Evolutionary conservation across 2,113 vertebrate species (phyloP), one percentile per base, ranked within the genome.

Genomic region (Acrocephalus arundinaceus): DNA sequence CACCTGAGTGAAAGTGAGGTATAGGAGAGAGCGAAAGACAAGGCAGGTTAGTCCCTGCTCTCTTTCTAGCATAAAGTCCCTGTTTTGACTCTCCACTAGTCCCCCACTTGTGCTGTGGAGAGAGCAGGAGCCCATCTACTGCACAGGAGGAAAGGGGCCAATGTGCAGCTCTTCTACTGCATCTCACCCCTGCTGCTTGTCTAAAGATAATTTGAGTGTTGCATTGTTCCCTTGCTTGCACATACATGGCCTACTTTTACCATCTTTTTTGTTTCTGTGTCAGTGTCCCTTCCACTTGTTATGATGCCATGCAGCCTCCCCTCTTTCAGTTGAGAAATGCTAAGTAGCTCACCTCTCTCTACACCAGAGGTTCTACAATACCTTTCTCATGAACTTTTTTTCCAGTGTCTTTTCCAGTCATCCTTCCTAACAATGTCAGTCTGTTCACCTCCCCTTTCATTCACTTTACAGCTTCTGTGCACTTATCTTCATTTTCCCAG

Each of bases 21-120:
- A 20, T 11, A 9, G 27, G 15, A 8, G 27, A 67, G 18, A 70
- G 3, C 75, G 14, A 70, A 61, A 41, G 25, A 75, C 30, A 31
- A 74, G 22, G 5, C 15, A 61, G 33, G 19, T 71, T 86, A 74
- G 22, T 37, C 9, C 18, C 10, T 67, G 37, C 12, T 22, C 15
- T 49, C 27, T 81, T 81, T 81, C 57, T 30, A 66, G 22, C 52
- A 70, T 3, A 14, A 33, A 71, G 17, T 30, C 5, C 9, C 20
- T 22, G 48, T 86, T 87, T 55, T 41, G 62, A 13, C 48, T 72
- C 17, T 88, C n/a, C 52, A 17, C 27, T 16, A 66, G 12, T 28
- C 15, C 15, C 13, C 2, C 0, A 2, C 19, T 55, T 3, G 1
- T 55, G 7, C 15, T 19, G 9, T 43, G 30, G 48, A 88, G 30